Evolutionary conservation across 2,797 vertebrate species (phyloP), one percentile per base, ranked within the genome.

Genomic region (Sus cebifrons): DNA sequence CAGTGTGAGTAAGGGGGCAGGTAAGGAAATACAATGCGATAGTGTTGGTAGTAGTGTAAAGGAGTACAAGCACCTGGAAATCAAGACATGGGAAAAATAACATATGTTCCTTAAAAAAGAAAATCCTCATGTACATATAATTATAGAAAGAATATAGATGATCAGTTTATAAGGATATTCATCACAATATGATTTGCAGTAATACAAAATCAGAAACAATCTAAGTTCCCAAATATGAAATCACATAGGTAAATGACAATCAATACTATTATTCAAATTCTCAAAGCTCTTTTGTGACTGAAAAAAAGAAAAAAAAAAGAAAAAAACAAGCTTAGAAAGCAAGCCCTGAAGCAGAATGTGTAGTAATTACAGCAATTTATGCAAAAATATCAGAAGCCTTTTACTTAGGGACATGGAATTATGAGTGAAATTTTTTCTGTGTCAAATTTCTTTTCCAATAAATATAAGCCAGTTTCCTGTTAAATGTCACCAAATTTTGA

Each of bases 381-480:
- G 56, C 32, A 82, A 89, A 96, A 71, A 17, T 68, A 44, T 65
- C 15, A 36, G 40, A 70, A 87, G 5, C 20, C 0, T 62, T 86
- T 95, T 94, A 36, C 3, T 79, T 21, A 58, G 40, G 10, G 1
- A 82, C 18, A 60, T 71, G 11, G 16, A 86, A 62, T n/a, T 78
- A 83, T 54, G 16, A 1, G 2, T 74, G 14, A 85, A 17, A 12
- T 54, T 40, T 82, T 93, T 91, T 79, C 21, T 81, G 11, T 85
- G 12, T 90, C 49, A 88, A 15, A 56, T 40, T 92, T 95, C 3
- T 88, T 95, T 75, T 78, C 10, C 15, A 88, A 11, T 87, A 36
- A 71, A 15, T 73, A 18, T 88, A 13, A 83, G 75, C 14, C 86
- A 6, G 3, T 60, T 94, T 85, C 29, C 10, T 83, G 62, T 68